These are phyloP conservation scores for Lipophrys pholis DNA, from an alignment of 2,113 vertebrate species.

Conservation along the genomic window DNA sequence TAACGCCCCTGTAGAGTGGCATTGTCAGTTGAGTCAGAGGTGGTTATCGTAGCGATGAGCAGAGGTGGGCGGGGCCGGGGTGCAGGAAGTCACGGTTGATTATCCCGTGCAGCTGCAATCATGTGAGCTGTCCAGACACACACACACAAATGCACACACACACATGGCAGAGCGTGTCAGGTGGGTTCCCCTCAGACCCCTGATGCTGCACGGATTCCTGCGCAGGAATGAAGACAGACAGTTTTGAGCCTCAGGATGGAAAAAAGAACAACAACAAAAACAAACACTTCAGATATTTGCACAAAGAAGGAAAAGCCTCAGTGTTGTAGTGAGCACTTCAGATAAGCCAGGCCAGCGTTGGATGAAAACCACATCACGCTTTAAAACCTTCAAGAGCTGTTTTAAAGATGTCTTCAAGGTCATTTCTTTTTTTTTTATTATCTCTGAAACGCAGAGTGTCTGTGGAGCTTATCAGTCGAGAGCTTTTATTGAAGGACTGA, in stretches of 20 bases:
- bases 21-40: neutral
- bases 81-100: constrained; percentile 45
- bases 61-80: constrained; percentile 15
- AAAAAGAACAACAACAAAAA: constrained; percentile 5
- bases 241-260: neutral
- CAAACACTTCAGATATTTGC: neutral
- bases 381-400: neutral
- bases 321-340: too few species aligned
- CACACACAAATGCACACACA: constrained; percentile 10
- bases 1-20: neutral
- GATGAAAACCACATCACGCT: neutral
- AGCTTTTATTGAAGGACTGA: constrained; percentile 11
- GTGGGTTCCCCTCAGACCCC: constrained; percentile 15
- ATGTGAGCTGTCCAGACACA: constrained; percentile 26
- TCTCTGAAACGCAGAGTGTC: constrained; percentile 10
- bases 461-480: constrained; percentile 6
- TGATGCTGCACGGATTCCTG: neutral
- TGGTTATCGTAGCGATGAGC: constrained; percentile 42
- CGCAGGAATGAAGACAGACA: neutral
- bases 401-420: constrained; percentile 11
- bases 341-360: too few species aligned
- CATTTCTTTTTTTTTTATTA: neutral
- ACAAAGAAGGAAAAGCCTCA: neutral
- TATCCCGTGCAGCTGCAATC: constrained; percentile 61
- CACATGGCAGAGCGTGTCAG: constrained; percentile 38